These are phyloP conservation scores for Dasyprocta punctata DNA, from an alignment of 2,113 vertebrate genomes.

Conservation along the genomic window DNA sequence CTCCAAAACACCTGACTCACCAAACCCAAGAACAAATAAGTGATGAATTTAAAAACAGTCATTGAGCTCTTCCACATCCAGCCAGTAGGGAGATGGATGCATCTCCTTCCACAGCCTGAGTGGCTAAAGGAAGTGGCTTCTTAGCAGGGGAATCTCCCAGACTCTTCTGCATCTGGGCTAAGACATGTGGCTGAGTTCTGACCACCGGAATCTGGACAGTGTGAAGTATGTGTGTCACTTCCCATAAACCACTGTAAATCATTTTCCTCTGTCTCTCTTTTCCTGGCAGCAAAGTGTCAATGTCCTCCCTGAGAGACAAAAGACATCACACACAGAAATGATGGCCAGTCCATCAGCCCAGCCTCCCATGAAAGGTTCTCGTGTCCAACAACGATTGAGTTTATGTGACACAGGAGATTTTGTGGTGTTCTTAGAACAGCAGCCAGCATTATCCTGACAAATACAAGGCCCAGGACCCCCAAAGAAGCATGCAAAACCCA, in stretches of 20 bases:
- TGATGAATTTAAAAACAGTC: background rate
- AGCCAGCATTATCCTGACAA: background rate
- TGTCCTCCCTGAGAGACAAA: background rate
- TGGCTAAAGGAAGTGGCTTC: background rate
- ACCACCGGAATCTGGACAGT: background rate
- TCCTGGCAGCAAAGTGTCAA: background rate
- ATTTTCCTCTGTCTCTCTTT: accelerated
- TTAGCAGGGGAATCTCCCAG: too few species aligned
- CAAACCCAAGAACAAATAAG: too few species aligned
- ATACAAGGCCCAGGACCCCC: background rate
- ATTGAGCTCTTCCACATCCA: accelerated
- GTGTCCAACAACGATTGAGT: background rate
- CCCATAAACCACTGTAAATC: background rate
- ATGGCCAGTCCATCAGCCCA: background rate
- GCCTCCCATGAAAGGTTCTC: background rate
- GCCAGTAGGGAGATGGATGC: accelerated
- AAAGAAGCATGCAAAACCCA: background rate
- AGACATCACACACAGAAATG: background rate
- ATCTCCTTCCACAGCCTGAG: accelerated
- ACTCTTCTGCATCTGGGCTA: accelerated
- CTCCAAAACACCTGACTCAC: background rate
- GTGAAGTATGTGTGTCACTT: accelerated
- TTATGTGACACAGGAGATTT: background rate
- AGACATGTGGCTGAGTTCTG: background rate
- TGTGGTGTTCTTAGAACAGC: background rate